Evolutionary conservation across 2,113 vertebrate species (phyloP), one percentile per base, ranked within the genome.

Genomic region (Pavo muticus): DNA sequence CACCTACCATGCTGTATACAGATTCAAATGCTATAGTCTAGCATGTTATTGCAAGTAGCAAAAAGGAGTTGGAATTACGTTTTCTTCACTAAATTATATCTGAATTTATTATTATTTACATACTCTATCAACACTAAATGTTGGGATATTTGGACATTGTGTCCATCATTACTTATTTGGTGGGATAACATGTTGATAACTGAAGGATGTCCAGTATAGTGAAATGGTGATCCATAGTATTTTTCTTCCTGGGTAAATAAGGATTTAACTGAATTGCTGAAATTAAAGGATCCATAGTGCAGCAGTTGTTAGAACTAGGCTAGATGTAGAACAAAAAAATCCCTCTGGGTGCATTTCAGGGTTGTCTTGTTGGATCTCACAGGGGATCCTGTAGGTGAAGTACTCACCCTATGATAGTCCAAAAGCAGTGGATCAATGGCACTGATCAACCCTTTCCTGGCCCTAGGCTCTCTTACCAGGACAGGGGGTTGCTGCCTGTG

Each of bases 81-180:
- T 80, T 84, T 73, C 20, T 50, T 90, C 37, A n/a, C 16, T 95
- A 57, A 84, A 91, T 59, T 94, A 50, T 77, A 93, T 73, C 70
- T 77, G 12, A 59, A 19, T 72, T 67, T 95, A 86, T 44, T 81
- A 64, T 44, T 85, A 80, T 48, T 61, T 64, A 39, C 40, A 32
- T 35, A 71, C 75, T 68, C 2, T 59, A 37, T 42, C 27, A 71
- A 44, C 47, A 52, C 47, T 37, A 60, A 45, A 37, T 16, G 5
- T 56, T 27, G 77, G 17, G 6, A 11, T 67, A 47, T 71, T 82
- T 90, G 52, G 21, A 48, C 52, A 39, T 35, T 71, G 37, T 2
- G 29, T 90, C 80, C 12, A 20, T 80, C 17, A 32, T 20, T 77
- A 76, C 40, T 82, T 74, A 81, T 17, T 73, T 47, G 57, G 75